These are phyloP conservation scores for Octonoba sinensis DNA, from an alignment of 2,888 invertebrate species.

Conservation along the genomic window DNA sequence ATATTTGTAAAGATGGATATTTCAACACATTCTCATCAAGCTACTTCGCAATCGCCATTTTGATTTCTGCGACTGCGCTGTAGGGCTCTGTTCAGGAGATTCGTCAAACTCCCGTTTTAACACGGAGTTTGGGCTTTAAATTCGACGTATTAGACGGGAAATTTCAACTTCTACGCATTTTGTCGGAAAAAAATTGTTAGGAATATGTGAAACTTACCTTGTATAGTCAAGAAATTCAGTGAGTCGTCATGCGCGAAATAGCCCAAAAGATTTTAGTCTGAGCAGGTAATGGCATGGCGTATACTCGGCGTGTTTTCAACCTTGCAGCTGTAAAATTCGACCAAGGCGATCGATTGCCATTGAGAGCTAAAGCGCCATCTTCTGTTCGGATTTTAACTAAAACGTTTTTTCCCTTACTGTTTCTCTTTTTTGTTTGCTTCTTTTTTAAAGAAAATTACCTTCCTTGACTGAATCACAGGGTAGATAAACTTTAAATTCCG, in stretches of 20 bases:
- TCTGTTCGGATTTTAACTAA: slow-evolving; percentile 3
- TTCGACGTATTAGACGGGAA: slow-evolving; percentile 5
- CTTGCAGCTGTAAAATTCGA: slow-evolving; percentile 61
- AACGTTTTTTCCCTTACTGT: not conserved
- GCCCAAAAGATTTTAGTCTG: slow-evolving; percentile 62
- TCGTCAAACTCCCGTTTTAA: slow-evolving; percentile 31
- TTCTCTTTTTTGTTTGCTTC: no score
- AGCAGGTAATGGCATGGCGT: slow-evolving; percentile 64
- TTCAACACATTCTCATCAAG: no score
- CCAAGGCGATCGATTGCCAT: slow-evolving; percentile 58
- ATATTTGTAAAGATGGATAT: no score
- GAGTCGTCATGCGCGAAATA: slow-evolving; percentile 62
- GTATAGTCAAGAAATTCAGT: slow-evolving; percentile 39
- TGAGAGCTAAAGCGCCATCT: slow-evolving; percentile 53
- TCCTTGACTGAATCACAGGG: no score
- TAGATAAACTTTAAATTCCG: no score
- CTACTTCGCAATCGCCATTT: slow-evolving; percentile 47
- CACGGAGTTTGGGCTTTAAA: slow-evolving; percentile 21
- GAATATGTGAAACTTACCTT: slow-evolving; percentile 47
- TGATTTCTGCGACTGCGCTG: slow-evolving; percentile 65
- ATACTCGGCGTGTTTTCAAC: slow-evolving; percentile 39
- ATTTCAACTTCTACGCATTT: slow-evolving; percentile 18
- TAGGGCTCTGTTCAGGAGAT: slow-evolving; percentile 47
- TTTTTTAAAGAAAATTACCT: no score
- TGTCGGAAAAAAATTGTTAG: not conserved